phyloP scores from a whole-genome alignment of 2,888 invertebrate genomes.

The Euzophera pinguis region DNA sequence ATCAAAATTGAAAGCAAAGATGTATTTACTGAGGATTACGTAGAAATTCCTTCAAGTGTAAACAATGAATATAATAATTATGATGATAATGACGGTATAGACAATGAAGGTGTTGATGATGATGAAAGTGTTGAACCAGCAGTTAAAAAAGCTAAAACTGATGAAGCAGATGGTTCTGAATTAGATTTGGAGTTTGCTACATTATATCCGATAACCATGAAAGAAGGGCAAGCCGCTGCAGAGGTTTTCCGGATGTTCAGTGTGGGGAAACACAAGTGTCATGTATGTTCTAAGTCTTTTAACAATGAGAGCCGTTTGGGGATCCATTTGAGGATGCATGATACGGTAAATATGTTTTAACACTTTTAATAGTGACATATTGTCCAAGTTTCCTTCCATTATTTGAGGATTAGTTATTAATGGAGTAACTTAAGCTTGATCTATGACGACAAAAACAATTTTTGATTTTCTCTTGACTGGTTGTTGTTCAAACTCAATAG shows the following conservation, averaged over 20 bases:
- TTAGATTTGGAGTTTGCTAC: slow-evolving; percentile 61
- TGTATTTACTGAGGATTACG: slow-evolving; percentile 21
- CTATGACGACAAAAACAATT: no score
- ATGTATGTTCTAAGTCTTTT: slow-evolving; percentile 49
- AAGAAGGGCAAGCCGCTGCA: slow-evolving; percentile 57
- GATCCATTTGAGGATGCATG: slow-evolving; percentile 61
- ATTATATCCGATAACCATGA: slow-evolving; percentile 50
- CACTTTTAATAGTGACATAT: background rate
- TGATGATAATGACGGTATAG: slow-evolving; percentile 23
- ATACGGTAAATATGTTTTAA: slow-evolving; percentile 42
- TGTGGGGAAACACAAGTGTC: slow-evolving; percentile 46
- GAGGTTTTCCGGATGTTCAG: slow-evolving; percentile 54
- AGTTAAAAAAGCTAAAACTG: slow-evolving; percentile 16
- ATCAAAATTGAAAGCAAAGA: slow-evolving; percentile 22
- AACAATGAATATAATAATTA: slow-evolving; percentile 23
- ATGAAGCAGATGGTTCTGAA: slow-evolving; percentile 45
- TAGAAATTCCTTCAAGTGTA: slow-evolving; percentile 19
- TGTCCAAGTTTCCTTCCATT: background rate
- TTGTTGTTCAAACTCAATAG: no score
- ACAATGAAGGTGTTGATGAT: slow-evolving; percentile 15
- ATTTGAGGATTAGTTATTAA: no score
- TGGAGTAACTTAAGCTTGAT: no score
- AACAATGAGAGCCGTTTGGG: slow-evolving; percentile 43
- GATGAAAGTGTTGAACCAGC: slow-evolving; percentile 16
- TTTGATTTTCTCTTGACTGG: no score